These are phyloP conservation scores for Drosophila multiciliata DNA, from an alignment of 2,888 invertebrate species.

Conservation along the genomic window DNA sequence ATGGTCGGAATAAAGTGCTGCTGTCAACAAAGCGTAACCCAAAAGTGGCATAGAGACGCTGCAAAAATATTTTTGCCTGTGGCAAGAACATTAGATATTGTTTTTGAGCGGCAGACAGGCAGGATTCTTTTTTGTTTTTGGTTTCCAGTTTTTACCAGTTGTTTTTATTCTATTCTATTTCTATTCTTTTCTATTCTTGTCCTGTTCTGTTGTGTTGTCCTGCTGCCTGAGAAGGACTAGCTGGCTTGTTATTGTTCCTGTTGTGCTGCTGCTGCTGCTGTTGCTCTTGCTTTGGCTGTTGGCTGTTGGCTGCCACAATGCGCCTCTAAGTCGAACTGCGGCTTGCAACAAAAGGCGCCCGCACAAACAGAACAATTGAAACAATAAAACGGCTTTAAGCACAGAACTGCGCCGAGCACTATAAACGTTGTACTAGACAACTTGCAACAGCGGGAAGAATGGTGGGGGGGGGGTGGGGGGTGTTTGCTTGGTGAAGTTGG, in stretches of 20 bases:
- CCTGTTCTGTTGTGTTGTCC: constrained; percentile 35
- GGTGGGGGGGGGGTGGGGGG: not conserved
- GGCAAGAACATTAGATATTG: constrained; percentile 77
- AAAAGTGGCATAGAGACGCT: constrained; percentile 52
- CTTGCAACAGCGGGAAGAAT: not conserved
- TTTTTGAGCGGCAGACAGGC: constrained; percentile 78
- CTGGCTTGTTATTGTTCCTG: constrained; percentile 40
- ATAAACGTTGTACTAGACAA: constrained; percentile 11
- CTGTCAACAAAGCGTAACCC: constrained; percentile 54
- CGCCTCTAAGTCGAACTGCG: constrained; percentile 62
- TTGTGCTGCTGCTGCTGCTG: constrained; percentile 28
- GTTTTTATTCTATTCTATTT: constrained; percentile 17
- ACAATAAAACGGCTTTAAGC: constrained; percentile 79
- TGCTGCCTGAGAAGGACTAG: constrained; percentile 48
- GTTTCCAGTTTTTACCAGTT: constrained; percentile 68
- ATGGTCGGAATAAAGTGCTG: constrained; percentile 15
- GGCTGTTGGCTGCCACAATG: constrained; percentile 58
- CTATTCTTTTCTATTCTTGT: constrained; percentile 12
- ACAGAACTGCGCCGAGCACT: constrained; percentile 8
- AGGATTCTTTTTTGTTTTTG: not conserved
- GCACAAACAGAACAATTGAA: constrained; percentile 72
- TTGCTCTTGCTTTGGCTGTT: constrained; percentile 37
- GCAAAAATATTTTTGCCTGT: constrained; percentile 75
- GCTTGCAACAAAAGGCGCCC: constrained; percentile 63
- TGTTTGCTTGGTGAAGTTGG: not conserved